Conservation (phyloP, 2,113 vertebrate species). For the Antechinus stuartii region DNA sequence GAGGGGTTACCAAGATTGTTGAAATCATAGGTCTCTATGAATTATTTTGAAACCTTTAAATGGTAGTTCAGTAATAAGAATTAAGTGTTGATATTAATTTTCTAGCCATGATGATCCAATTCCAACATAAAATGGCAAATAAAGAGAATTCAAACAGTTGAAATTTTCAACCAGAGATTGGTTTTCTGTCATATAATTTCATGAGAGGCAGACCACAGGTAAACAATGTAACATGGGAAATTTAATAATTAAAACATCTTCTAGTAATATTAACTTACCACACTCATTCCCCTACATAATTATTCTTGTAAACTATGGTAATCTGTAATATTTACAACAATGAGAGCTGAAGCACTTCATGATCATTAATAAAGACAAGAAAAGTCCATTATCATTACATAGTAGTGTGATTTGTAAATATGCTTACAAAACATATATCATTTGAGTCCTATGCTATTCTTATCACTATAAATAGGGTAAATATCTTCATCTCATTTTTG, state of each 20-base stretch:
- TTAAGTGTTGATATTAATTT: background rate
- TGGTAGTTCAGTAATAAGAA: background rate
- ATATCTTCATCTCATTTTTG: background rate
- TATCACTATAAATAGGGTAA: background rate
- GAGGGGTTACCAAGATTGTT: background rate
- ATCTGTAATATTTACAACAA: background rate
- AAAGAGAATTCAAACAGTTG: background rate
- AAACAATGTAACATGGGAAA: background rate
- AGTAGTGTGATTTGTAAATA: background rate
- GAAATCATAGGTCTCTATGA: background rate
- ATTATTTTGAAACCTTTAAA: background rate
- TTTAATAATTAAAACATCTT: background rate
- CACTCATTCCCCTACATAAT: background rate
- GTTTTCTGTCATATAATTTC: background rate
- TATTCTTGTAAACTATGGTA: background rate
- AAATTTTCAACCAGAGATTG: background rate
- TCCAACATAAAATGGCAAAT: background rate
- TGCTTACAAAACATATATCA: background rate
- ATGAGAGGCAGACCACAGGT: background rate
- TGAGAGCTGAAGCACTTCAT: background rate
- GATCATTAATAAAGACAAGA: background rate
- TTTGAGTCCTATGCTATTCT: background rate
- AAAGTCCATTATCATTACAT: background rate
- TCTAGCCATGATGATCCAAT: background rate
- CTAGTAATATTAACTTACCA: background rate